Conservation (phyloP, 2,113 vertebrate genomes). For the Dicaeum eximium region DNA sequence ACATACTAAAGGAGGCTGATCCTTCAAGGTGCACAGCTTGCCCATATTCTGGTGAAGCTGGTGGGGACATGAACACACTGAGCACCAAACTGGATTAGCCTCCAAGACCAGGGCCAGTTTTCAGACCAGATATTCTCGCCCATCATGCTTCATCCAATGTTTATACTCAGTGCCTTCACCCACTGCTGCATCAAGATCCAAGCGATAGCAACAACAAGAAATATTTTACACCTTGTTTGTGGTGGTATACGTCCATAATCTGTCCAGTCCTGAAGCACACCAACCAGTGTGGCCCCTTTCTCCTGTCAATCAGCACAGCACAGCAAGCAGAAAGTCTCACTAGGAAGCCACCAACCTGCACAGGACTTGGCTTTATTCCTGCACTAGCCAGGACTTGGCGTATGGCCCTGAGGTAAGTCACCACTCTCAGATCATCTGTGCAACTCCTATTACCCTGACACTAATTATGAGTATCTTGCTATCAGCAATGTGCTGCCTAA, state of each 20-base stretch:
- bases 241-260: not conserved
- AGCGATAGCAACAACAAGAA: not conserved
- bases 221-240: not conserved
- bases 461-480: not conserved
- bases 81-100: not conserved
- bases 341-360: not conserved
- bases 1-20: not conserved
- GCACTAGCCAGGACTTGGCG: not conserved
- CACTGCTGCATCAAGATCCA: not conserved
- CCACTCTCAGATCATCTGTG: not conserved
- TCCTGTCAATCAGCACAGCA: not conserved
- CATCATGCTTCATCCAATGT: not conserved
- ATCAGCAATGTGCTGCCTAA: not conserved
- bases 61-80: not conserved
- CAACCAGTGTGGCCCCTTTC: accelerated
- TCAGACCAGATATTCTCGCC: not conserved
- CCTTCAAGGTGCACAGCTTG: not conserved
- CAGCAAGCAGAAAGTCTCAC: not conserved
- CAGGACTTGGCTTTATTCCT: not conserved
- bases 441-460: not conserved
- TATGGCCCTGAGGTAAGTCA: not conserved
- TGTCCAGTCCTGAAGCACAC: not conserved
- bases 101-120: not conserved
- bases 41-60: not conserved
- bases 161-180: not conserved